A percentile compares a stretch with the other conserved stretches of the same genome.
Evolutionary conservation across 2,888 invertebrate species (phyloP).

Genomic region (Chrysotoxum bicinctum): DNA sequence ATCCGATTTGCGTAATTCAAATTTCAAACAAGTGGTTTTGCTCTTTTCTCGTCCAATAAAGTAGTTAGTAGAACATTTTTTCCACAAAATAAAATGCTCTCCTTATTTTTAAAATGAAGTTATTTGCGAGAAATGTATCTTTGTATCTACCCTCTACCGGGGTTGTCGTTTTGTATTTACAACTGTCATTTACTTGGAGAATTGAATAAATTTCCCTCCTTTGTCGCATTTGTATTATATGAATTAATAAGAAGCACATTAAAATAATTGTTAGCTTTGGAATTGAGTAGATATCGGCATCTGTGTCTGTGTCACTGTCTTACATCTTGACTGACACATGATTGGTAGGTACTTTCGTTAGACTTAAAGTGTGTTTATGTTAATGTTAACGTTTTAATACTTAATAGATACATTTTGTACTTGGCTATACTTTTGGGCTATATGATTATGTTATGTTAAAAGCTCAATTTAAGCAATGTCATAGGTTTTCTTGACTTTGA

Average conservation of each 20-base stretch:
- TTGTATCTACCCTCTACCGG: not conserved
- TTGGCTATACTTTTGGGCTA: too few species aligned
- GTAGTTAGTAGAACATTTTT: not conserved
- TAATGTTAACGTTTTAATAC: not conserved
- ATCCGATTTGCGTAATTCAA: not conserved
- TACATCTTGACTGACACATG: slow-evolving; percentile 21
- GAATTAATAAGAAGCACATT: slow-evolving; percentile 18
- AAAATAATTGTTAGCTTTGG: slow-evolving; percentile 25
- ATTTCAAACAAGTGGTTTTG: not conserved
- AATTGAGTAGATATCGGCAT: not conserved
- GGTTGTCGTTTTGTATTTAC: not conserved
- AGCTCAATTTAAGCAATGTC: too few species aligned
- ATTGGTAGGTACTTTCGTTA: not conserved
- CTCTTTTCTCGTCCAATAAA: too few species aligned
- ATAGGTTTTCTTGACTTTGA: too few species aligned
- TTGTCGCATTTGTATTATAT: not conserved
- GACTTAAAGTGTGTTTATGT: not conserved
- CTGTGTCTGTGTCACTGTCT: slow-evolving; percentile 16
- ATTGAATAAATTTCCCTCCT: slow-evolving; percentile 11
- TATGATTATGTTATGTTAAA: too few species aligned
- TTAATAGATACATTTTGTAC: not conserved
- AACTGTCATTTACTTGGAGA: not conserved
- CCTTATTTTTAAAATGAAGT: not conserved
- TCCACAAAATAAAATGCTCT: not conserved
- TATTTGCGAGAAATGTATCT: not conserved